A percentile compares a stretch with the other conserved stretches of the same genome.
Conservation (phyloP, 2,113 vertebrate species). For the Pituophis catenifer region DNA sequence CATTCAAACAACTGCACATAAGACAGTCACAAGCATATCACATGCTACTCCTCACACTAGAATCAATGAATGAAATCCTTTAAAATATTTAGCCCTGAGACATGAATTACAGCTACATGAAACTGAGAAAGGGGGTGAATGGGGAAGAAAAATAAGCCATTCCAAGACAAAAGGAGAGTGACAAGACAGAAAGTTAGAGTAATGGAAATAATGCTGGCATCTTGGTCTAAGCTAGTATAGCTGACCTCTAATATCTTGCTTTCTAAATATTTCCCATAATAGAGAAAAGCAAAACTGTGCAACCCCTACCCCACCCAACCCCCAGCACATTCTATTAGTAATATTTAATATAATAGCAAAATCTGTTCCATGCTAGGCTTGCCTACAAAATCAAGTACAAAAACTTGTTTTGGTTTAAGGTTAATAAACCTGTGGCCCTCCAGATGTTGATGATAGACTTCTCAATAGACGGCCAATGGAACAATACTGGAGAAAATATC, state of each 20-base stretch:
- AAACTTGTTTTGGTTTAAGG: neutral
- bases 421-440: neutral
- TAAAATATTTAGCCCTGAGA: neutral
- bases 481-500: neutral
- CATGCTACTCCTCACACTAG: neutral
- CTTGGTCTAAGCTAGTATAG: neutral
- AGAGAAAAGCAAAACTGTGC: no score
- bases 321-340: neutral
- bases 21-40: slow-evolving; percentile 22
- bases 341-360: neutral
- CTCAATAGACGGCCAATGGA: neutral
- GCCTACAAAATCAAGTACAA: neutral
- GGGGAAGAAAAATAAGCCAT: neutral
- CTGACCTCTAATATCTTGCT: neutral
- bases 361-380: neutral
- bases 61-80: neutral
- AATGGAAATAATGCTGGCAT: neutral
- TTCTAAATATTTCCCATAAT: neutral
- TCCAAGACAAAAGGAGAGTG: neutral
- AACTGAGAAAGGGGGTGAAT: neutral
- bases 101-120: neutral
- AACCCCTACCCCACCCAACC: neutral
- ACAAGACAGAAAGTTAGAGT: neutral
- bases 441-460: neutral
- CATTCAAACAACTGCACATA: neutral